Evolutionary conservation across 92 coral and sea anemone genomes (phyloP).

Genomic region (Metridium senile): DNA sequence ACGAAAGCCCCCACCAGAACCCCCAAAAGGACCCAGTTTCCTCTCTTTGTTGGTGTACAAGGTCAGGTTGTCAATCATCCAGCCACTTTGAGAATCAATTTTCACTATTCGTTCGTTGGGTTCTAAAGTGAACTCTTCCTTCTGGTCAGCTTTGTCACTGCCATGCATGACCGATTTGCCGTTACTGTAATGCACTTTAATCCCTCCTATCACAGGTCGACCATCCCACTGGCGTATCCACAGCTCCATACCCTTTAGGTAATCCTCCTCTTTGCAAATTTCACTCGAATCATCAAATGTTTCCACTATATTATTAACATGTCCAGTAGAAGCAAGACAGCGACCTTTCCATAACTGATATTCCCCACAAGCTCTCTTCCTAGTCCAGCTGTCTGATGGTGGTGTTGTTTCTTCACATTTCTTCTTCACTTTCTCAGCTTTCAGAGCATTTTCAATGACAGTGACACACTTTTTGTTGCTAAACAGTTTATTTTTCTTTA

Average conservation of each 20-base stretch:
- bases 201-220: constrained; percentile 81
- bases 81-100: constrained; percentile 72
- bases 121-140: constrained; percentile 69
- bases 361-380: constrained; percentile 62
- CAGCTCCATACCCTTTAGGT: constrained; percentile 77
- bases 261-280: constrained; percentile 27
- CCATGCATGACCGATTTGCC: constrained; percentile 63
- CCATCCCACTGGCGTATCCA: constrained; percentile 94
- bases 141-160: constrained; percentile 46
- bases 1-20: constrained; percentile 56
- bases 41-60: constrained; percentile 68
- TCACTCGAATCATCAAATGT: constrained; percentile 32
- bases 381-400: constrained; percentile 40
- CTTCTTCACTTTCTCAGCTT: constrained; percentile 13
- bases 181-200: constrained; percentile 68
- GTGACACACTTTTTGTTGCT: constrained; percentile 17
- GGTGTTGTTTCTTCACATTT: constrained; percentile 7
- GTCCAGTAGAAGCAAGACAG: constrained; percentile 54
- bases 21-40: constrained; percentile 79
- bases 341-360: constrained; percentile 48
- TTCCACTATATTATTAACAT: constrained; percentile 41
- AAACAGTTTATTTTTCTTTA: constrained; percentile 24
- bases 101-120: constrained; percentile 69
- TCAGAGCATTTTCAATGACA: constrained; percentile 45
- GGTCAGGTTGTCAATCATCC: constrained; percentile 75